Evolutionary conservation across 2,113 vertebrate species (phyloP).

Genomic region (Stigmatopora nigra): DNA sequence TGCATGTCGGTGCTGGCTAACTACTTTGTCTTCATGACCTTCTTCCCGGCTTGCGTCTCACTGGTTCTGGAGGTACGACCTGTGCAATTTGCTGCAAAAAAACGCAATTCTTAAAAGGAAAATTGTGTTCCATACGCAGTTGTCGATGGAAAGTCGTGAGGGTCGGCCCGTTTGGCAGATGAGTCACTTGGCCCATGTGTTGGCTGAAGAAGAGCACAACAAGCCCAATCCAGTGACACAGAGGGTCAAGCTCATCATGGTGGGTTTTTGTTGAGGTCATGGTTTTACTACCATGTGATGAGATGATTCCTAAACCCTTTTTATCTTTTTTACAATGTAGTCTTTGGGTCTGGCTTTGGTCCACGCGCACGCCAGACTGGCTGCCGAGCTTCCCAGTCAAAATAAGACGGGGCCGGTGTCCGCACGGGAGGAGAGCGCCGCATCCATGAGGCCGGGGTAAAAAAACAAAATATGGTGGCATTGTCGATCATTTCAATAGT

Average conservation of each 20-base stretch:
- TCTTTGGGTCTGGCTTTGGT: constrained; percentile 92
- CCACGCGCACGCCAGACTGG: constrained; percentile 88
- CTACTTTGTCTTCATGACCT: constrained; percentile 98
- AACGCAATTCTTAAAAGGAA: background rate
- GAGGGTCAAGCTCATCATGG: constrained; percentile 98
- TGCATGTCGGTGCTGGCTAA: constrained; percentile 98
- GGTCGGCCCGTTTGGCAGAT: constrained; percentile 95
- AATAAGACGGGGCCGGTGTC: constrained; percentile 74
- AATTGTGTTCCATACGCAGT: constrained; percentile 54
- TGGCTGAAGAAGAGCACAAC: constrained; percentile 94
- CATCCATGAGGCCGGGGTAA: constrained; percentile 83
- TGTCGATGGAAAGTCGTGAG: constrained; percentile 89
- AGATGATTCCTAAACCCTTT: background rate
- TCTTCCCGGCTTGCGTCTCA: constrained; percentile 96
- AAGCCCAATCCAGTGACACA: constrained; percentile 97
- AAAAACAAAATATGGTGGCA: background rate
- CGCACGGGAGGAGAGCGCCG: constrained; percentile 72
- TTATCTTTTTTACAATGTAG: constrained; percentile 49
- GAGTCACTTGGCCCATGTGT: constrained; percentile 86
- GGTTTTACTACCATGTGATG: background rate
- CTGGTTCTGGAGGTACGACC: constrained; percentile 89
- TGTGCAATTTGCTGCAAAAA: background rate
- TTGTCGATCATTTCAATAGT: too few relatives aligned
- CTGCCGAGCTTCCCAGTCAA: constrained; percentile 78
- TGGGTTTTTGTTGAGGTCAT: constrained; percentile 38